Conservation (phyloP, 2,888 invertebrate genomes). For the Sesamia inferens region DNA sequence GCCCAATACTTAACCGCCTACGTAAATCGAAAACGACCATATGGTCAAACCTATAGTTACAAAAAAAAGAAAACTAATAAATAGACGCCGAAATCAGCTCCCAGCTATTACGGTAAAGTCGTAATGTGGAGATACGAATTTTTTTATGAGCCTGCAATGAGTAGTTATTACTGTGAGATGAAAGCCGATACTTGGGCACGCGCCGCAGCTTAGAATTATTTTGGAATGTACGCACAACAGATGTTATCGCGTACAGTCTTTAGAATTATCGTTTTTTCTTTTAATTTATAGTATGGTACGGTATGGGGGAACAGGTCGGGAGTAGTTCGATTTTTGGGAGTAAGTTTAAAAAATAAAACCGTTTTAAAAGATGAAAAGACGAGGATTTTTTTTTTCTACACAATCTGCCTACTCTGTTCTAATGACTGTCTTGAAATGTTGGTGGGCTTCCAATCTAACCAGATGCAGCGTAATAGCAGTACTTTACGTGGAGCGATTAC, state of each 20-base stretch:
- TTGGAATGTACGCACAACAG: slow-evolving; percentile 64
- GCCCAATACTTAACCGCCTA: slow-evolving; percentile 58
- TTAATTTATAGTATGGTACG: slow-evolving; percentile 39
- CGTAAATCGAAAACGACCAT: slow-evolving; percentile 54
- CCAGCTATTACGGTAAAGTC: slow-evolving; percentile 66
- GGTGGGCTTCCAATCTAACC: too few species aligned
- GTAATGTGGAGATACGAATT: slow-evolving; percentile 66
- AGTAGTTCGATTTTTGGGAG: slow-evolving; percentile 4
- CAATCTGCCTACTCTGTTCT: too few species aligned
- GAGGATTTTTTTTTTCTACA: background rate
- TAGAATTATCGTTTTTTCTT: slow-evolving; percentile 57
- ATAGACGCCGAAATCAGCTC: slow-evolving; percentile 66
- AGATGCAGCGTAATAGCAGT: too few species aligned
- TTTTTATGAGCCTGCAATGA: slow-evolving; percentile 65
- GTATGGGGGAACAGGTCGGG: slow-evolving; percentile 21
- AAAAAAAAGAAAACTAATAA: slow-evolving; percentile 64
- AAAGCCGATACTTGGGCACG: slow-evolving; percentile 65
- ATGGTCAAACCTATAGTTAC: slow-evolving; percentile 65
- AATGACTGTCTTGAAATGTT: too few species aligned
- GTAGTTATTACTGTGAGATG: slow-evolving; percentile 64
- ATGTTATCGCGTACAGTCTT: slow-evolving; percentile 57
- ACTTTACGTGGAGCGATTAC: too few species aligned
- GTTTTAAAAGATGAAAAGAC: background rate
- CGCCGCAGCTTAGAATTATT: slow-evolving; percentile 63
- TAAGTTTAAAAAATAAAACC: too few species aligned